Percentiles rank a stretch among this genome's conserved stretches.
Evolutionary conservation across 2,888 invertebrate genomes (phyloP).

Genomic region (Oegoconia quadripuncta): DNA sequence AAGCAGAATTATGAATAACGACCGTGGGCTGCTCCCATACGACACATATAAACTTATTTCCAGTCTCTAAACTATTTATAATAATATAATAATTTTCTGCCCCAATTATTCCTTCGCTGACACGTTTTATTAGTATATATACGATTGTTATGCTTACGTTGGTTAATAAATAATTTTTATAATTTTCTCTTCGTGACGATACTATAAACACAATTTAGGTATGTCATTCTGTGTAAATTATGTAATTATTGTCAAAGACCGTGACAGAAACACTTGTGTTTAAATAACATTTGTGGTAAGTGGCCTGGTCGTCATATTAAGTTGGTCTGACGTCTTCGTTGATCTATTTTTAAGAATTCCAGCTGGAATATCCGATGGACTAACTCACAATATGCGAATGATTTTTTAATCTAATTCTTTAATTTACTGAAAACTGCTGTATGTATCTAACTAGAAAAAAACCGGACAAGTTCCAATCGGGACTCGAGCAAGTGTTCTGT

Average conservation of each 20-base stretch:
- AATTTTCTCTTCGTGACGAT: constrained; percentile 48
- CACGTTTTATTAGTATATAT: constrained; percentile 73
- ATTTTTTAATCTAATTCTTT: no score
- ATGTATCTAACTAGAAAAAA: no score
- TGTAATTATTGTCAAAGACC: constrained; percentile 44
- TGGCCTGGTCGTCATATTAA: constrained; percentile 30
- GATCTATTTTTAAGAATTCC: constrained; percentile 16
- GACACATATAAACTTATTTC: constrained; percentile 68
- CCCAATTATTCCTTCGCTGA: constrained; percentile 72
- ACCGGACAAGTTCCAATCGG: no score
- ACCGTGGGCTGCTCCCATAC: constrained; percentile 56
- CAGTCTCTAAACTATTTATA: constrained; percentile 73
- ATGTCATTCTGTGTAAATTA: constrained; percentile 25
- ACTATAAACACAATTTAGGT: constrained; percentile 53
- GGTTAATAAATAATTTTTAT: constrained; percentile 57
- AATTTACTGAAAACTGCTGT: no score
- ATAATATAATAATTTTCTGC: constrained; percentile 74
- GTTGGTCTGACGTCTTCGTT: constrained; percentile 28
- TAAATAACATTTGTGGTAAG: constrained; percentile 41
- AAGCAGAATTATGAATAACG: constrained; percentile 67
- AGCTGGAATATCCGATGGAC: constrained; percentile 7
- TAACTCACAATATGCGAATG: no score
- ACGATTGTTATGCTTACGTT: constrained; percentile 63
- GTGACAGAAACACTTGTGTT: constrained; percentile 48
- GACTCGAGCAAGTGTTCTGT: no score